A percentile compares a stretch with the other conserved stretches of the same genome.
phyloP scores from a whole-genome alignment of 2,797 vertebrate species.

The Graptemys geographica region DNA sequence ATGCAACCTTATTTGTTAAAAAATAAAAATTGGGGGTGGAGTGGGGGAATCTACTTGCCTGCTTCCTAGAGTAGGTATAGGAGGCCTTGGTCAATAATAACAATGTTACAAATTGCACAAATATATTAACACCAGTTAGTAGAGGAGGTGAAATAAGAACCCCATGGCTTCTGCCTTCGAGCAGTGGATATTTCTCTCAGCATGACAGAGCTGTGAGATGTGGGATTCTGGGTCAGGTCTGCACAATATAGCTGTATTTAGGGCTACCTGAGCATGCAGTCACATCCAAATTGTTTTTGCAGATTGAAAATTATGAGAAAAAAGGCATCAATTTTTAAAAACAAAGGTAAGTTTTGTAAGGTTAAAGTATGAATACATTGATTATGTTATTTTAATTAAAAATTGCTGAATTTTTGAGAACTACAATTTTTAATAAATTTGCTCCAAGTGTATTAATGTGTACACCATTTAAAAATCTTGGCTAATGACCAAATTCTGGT shows the following conservation, averaged over 20 bases:
- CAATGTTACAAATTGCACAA: background rate
- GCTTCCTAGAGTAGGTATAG: background rate
- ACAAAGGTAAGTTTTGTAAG: background rate
- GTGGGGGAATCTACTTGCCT: background rate
- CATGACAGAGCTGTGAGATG: background rate
- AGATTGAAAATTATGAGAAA: background rate
- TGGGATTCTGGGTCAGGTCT: background rate
- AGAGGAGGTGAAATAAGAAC: background rate
- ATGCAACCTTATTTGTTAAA: background rate
- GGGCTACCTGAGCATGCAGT: background rate
- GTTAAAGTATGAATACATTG: background rate
- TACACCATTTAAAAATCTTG: background rate
- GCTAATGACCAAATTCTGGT: background rate
- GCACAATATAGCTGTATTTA: background rate
- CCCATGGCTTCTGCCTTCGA: background rate
- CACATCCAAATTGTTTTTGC: background rate
- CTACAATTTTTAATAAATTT: background rate
- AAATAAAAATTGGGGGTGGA: background rate
- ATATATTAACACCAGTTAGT: background rate
- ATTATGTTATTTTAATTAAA: background rate
- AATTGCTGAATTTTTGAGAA: background rate
- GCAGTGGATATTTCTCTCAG: background rate
- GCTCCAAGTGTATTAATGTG: background rate
- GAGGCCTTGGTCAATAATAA: background rate
- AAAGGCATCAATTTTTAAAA: background rate